Evolutionary conservation across 1,140 invertebrate species (phyloP).

Genomic region (Caerostris darwini): DNA sequence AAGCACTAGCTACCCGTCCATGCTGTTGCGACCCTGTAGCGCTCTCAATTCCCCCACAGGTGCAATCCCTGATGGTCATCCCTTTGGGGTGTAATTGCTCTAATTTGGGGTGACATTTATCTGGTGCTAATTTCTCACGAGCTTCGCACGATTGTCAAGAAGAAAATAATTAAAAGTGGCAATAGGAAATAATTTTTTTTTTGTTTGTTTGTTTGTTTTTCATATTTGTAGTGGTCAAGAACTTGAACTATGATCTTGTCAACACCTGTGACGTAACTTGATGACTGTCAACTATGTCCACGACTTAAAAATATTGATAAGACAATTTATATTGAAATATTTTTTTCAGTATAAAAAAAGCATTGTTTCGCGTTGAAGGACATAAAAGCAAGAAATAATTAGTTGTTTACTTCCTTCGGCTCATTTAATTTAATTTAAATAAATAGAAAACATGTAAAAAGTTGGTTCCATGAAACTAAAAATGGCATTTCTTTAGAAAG

Average conservation of each 20-base stretch:
- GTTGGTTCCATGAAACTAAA: too few relatives aligned
- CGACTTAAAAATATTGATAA: too few relatives aligned
- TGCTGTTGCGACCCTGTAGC: constrained; percentile 67
- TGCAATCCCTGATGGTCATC: background rate
- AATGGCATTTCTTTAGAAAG: background rate
- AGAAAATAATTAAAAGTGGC: background rate
- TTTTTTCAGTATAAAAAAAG: too few relatives aligned
- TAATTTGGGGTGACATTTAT: background rate
- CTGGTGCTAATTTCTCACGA: constrained; percentile 9
- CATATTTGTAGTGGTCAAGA: background rate
- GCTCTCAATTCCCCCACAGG: constrained; percentile 15
- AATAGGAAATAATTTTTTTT: background rate
- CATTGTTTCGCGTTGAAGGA: too few relatives aligned
- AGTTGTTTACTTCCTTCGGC: too few relatives aligned
- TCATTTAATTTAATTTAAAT: too few relatives aligned
- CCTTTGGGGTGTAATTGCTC: background rate
- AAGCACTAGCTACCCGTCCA: constrained; percentile 63
- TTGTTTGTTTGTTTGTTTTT: background rate
- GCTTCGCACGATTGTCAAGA: background rate
- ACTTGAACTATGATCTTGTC: background rate
- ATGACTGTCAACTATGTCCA: background rate
- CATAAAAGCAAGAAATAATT: too few relatives aligned
- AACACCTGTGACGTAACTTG: background rate
- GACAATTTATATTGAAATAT: too few relatives aligned
- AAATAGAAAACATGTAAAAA: too few relatives aligned